These are phyloP conservation scores for Magallana gigas DNA, from an alignment of 1,140 invertebrate species.

Conservation along the genomic window DNA sequence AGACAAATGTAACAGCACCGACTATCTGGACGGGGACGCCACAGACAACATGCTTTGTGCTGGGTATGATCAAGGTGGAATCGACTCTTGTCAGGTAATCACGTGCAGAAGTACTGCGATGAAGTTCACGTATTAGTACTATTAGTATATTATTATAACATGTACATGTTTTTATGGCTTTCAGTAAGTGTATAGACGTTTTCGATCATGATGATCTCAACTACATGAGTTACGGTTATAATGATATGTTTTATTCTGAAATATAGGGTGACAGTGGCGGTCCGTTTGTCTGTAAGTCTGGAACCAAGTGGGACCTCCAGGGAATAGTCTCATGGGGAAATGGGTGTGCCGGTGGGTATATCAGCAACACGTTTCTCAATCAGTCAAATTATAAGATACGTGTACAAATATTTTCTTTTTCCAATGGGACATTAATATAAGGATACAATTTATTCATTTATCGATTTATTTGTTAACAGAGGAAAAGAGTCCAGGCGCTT, in stretches of 20 bases:
- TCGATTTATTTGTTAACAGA: conserved; percentile 37
- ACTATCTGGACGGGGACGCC: conserved; percentile 72
- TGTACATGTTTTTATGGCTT: too few relatives aligned
- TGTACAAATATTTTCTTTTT: too few relatives aligned
- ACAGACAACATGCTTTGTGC: conserved; percentile 79
- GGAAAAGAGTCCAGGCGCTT: conserved; percentile 56
- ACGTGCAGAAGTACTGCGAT: background rate
- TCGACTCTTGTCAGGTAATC: conserved; percentile 69
- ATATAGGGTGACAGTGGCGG: conserved; percentile 86
- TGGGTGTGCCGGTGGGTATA: conserved; percentile 84
- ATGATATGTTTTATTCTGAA: too few relatives aligned
- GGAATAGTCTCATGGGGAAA: conserved; percentile 92
- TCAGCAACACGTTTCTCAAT: background rate
- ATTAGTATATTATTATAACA: too few relatives aligned
- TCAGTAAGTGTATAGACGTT: too few relatives aligned
- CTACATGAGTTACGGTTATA: too few relatives aligned
- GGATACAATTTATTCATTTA: too few relatives aligned
- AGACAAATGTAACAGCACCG: conserved; percentile 57
- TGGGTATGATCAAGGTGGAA: conserved; percentile 80
- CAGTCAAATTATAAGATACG: too few relatives aligned
- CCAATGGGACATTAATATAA: too few relatives aligned
- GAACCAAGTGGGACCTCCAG: conserved; percentile 81
- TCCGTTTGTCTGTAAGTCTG: conserved; percentile 83
- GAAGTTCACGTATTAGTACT: too few relatives aligned
- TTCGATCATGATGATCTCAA: too few relatives aligned